phyloP scores from a whole-genome alignment of 2,113 vertebrate species.

The Eretmochelys imbricata region DNA sequence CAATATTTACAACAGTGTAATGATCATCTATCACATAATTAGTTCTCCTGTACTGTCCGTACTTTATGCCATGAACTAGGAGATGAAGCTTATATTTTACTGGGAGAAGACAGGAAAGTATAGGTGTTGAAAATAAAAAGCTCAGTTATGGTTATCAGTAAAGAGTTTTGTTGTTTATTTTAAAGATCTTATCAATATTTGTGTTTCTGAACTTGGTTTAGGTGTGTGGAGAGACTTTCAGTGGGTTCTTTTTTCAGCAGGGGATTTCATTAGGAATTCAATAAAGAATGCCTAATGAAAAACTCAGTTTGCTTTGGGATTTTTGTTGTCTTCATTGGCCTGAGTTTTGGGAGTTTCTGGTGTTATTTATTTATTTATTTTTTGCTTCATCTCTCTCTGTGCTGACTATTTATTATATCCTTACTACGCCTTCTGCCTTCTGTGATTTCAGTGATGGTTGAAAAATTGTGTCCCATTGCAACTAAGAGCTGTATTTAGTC shows the following conservation, averaged over 20 bases:
- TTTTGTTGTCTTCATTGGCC: neutral
- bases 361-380: neutral
- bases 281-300: neutral
- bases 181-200: neutral
- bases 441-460: neutral
- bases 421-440: neutral
- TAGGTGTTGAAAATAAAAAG: neutral
- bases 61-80: neutral
- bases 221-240: neutral
- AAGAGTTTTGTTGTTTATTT: neutral
- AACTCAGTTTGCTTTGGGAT: neutral
- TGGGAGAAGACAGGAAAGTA: neutral
- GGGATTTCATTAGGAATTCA: neutral
- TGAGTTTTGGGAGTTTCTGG: neutral
- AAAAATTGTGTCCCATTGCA: neutral
- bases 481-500: neutral
- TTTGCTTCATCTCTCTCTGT: neutral
- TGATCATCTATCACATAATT: neutral
- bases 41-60: neutral
- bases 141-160: neutral
- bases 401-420: neutral
- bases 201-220: neutral
- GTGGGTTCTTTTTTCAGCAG: fast-evolving
- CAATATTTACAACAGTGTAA: neutral
- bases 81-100: neutral